Conservation (phyloP, 2,797 vertebrate genomes). For the Melanitta fusca region DNA sequence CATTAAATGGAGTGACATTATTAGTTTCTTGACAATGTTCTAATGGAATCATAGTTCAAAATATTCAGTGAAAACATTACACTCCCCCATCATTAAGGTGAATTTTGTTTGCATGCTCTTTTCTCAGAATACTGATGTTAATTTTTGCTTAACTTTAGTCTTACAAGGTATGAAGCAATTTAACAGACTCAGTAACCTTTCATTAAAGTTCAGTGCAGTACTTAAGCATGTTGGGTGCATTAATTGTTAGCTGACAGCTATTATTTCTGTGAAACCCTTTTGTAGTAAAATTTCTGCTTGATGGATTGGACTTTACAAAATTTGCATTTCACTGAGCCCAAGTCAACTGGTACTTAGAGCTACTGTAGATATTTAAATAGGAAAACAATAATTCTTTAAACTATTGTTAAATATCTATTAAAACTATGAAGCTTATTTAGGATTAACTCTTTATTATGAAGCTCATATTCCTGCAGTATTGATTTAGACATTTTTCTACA, state of each 20-base stretch:
- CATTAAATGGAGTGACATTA: not conserved
- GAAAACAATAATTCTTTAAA: slow-evolving; percentile 47
- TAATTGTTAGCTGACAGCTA: slow-evolving; percentile 84
- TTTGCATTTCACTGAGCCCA: slow-evolving; percentile 75
- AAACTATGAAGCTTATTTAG: slow-evolving; percentile 38
- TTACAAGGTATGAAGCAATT: slow-evolving; percentile 78
- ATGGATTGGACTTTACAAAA: slow-evolving; percentile 79
- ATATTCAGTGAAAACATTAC: slow-evolving; percentile 72
- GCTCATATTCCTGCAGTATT: not conserved
- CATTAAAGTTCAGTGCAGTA: slow-evolving; percentile 81
- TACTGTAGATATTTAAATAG: slow-evolving; percentile 42
- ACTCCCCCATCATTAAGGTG: slow-evolving; percentile 68
- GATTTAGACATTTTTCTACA: not conserved
- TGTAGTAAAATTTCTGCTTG: slow-evolving; percentile 78
- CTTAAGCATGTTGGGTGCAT: slow-evolving; percentile 79
- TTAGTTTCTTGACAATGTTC: slow-evolving; percentile 54
- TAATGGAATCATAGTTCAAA: slow-evolving; percentile 67
- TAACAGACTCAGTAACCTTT: slow-evolving; percentile 81
- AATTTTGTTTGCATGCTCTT: slow-evolving; percentile 77
- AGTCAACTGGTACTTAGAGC: slow-evolving; percentile 55
- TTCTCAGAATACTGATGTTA: slow-evolving; percentile 76
- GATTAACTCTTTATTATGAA: not conserved
- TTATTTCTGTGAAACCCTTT: slow-evolving; percentile 80
- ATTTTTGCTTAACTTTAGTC: slow-evolving; percentile 81
- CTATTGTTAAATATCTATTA: slow-evolving; percentile 57